These are phyloP conservation scores for Zygaena filipendulae DNA, from an alignment of 2,888 invertebrate species.

Conservation along the genomic window DNA sequence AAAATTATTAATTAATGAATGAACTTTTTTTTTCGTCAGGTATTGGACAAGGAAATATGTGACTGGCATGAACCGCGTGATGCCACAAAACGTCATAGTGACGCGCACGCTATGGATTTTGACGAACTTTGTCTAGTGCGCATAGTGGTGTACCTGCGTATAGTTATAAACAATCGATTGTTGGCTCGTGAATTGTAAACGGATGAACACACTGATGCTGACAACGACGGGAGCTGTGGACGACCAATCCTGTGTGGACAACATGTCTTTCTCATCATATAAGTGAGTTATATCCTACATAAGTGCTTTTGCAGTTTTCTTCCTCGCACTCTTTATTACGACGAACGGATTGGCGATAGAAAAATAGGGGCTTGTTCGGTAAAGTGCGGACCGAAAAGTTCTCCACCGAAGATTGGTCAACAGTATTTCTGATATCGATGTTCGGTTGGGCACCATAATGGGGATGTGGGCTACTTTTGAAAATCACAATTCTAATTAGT, in stretches of 20 bases:
- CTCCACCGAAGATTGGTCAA: too few relatives aligned
- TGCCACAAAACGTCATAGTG: slow-evolving; percentile 35
- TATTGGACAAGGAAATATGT: slow-evolving; percentile 24
- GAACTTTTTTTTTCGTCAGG: slow-evolving; percentile 34
- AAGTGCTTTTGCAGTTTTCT: too few relatives aligned
- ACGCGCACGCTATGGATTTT: slow-evolving; percentile 33
- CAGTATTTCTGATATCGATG: too few relatives aligned
- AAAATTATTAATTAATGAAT: too few relatives aligned
- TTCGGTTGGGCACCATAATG: too few relatives aligned
- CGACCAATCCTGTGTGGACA: slow-evolving; percentile 55
- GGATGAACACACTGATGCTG: slow-evolving; percentile 64
- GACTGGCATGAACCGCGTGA: slow-evolving; percentile 45
- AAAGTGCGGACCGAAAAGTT: too few relatives aligned
- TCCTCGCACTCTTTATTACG: too few relatives aligned
- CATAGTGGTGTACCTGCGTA: slow-evolving; percentile 29
- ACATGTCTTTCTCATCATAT: slow-evolving; percentile 59
- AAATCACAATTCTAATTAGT: too few relatives aligned
- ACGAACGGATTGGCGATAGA: too few relatives aligned
- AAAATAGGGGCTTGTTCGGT: slow-evolving; percentile 38
- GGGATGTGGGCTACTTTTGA: too few relatives aligned
- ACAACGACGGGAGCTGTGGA: slow-evolving; percentile 51
- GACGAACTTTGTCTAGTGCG: slow-evolving; percentile 22
- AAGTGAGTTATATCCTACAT: slow-evolving; percentile 61
- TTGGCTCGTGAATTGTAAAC: slow-evolving; percentile 24
- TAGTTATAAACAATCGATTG: slow-evolving; percentile 13